Conservation (phyloP, 1,140 invertebrate genomes). For the Leptopilina clavipes region DNA sequence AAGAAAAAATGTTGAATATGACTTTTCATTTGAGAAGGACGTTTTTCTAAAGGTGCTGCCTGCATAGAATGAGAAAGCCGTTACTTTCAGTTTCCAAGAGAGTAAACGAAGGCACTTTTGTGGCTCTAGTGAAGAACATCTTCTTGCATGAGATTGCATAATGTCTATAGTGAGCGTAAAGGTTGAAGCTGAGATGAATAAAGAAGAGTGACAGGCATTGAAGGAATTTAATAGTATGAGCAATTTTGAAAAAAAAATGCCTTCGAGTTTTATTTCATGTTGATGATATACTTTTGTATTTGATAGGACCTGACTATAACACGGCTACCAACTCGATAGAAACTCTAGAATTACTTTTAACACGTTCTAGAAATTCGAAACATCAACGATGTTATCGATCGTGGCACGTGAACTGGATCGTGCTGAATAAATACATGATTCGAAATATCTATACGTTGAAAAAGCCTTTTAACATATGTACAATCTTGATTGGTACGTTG, state of each 20-base stretch:
- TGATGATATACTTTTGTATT: not conserved
- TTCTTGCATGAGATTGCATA: constrained; percentile 1
- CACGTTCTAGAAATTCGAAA: not conserved
- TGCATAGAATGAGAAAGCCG: not conserved
- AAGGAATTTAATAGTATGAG: not conserved
- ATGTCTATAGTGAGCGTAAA: not conserved
- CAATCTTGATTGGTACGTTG: too few species aligned
- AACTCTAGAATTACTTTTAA: not conserved
- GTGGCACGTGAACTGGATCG: constrained; percentile 1
- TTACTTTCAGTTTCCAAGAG: not conserved
- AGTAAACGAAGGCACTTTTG: not conserved
- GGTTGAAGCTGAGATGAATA: not conserved
- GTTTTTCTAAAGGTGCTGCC: not conserved
- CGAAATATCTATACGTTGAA: not conserved
- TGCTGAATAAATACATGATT: constrained; percentile 10
- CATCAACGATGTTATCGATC: not conserved
- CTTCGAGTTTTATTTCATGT: not conserved
- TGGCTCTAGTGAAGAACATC: constrained; percentile 12
- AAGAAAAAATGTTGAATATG: too few species aligned
- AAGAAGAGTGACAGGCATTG: not conserved
- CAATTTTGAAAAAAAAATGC: not conserved
- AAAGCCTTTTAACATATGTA: not conserved
- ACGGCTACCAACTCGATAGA: not conserved
- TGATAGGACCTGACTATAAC: too few species aligned
- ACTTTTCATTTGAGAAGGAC: not conserved